Evolutionary conservation across 2,113 vertebrate genomes (phyloP), one percentile per base, ranked within the genome.

Genomic region (Corydoras sp.): DNA sequence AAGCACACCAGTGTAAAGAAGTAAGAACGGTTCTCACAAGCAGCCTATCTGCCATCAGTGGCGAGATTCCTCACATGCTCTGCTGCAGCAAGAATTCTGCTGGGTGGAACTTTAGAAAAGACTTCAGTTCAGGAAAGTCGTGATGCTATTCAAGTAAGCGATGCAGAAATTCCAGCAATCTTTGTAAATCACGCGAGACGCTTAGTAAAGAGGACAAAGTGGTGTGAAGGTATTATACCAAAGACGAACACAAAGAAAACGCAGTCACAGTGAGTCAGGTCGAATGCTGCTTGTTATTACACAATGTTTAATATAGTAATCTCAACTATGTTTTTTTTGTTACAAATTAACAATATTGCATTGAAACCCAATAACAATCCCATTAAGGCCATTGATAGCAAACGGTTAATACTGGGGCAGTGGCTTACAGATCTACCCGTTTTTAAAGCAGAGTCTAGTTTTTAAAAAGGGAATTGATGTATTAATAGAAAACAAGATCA

Each of bases 301-400:
- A 95, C 93, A 94, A 93, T 84, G 93, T 97, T 92, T 98, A 98
- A 96, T 98, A 97, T 92, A 97, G 95, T 91, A 87, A 92, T 93
- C 92, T 92, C 92, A 92, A 92, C 87, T 92, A 92, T 89, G 94
- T 91, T 95, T 93, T 97, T 24, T 24, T 24, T 24, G 18, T 24
- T 24, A 96, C 94, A 97, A 95, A 95, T 91, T 89, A 95, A 94
- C 92, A 92, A 89, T 91, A 89, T 92, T 92, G 92, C 90, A 92
- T 93, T 93, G 96, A 92, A 93, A 93, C 94, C 85, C 86, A 90
- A 89, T 24, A 85, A 82, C 81, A 86, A 84, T 82, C 88, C 87
- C 88, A 89, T 89, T 92, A 95, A 96, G 94, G 93, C 94, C 89
- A 91, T 89, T 87, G 87, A 90, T 87, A 91, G 91, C 91, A 87